These are phyloP conservation scores for Carabus problematicus DNA, from an alignment of 2,888 invertebrate species.

Conservation along the genomic window DNA sequence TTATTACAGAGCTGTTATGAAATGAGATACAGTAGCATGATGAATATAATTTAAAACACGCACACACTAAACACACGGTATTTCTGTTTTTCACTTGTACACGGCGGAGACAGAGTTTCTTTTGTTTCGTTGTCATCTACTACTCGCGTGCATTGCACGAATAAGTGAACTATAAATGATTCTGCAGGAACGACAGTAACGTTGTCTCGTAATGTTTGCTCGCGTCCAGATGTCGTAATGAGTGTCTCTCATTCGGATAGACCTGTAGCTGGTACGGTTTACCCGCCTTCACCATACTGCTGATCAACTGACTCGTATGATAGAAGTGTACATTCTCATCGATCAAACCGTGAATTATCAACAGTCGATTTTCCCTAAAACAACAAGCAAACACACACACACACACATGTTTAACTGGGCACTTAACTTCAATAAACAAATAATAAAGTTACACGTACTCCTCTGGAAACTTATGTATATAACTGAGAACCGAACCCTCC, in stretches of 20 bases:
- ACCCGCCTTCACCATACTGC: conserved; percentile 88
- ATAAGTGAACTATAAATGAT: conserved; percentile 68
- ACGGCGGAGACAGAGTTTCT: conserved; percentile 27
- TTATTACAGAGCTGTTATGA: conserved; percentile 1
- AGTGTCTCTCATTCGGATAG: conserved; percentile 97
- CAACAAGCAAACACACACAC: background rate
- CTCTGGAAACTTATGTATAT: conserved; percentile 88
- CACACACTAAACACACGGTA: conserved; percentile 34
- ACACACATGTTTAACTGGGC: background rate
- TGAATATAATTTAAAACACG: conserved; percentile 15
- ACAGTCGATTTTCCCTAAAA: conserved; percentile 80
- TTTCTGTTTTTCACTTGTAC: conserved; percentile 33
- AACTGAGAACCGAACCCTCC: conserved; percentile 83
- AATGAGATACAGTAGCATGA: conserved; percentile 10
- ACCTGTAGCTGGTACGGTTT: conserved; percentile 96
- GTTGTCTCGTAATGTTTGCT: conserved; percentile 97
- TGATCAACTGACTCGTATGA: conserved; percentile 91
- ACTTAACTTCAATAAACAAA: background rate
- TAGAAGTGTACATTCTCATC: conserved; percentile 99
- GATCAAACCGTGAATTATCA: conserved; percentile 96
- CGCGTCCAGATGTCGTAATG: conserved; percentile 89
- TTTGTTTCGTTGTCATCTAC: conserved; percentile 20
- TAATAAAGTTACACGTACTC: conserved; percentile 64
- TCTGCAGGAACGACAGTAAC: conserved; percentile 89
- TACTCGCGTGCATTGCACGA: background rate